Evolutionary conservation across 2,113 vertebrate genomes (phyloP).

Genomic region (Spea bombifrons): DNA sequence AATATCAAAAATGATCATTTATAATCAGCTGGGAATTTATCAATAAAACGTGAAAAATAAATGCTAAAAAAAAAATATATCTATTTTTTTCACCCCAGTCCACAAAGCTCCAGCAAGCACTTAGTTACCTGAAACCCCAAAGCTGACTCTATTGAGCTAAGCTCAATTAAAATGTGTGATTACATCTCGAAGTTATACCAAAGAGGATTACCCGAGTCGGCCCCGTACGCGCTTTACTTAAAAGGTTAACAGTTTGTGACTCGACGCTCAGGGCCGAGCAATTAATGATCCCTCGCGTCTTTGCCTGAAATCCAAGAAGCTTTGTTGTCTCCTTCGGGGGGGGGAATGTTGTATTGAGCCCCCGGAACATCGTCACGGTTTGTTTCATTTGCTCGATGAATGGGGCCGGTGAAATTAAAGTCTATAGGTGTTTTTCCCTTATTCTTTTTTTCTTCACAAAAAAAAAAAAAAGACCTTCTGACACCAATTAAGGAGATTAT

Average conservation of each 20-base stretch:
- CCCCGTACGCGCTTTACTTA: constrained; percentile 68
- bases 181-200: constrained; percentile 62
- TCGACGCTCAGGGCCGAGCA: constrained; percentile 65
- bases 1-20: too few relatives aligned
- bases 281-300: constrained; percentile 70
- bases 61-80: too few relatives aligned
- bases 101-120: too few relatives aligned
- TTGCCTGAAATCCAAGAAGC: constrained; percentile 68
- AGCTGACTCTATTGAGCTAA: neutral
- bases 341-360: constrained; percentile 72
- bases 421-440: constrained; percentile 86
- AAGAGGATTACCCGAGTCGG: constrained; percentile 70
- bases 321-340: constrained; percentile 71
- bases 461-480: constrained; percentile 71
- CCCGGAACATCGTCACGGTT: constrained; percentile 73
- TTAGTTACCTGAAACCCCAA: too few relatives aligned
- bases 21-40: too few relatives aligned
- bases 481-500: constrained; percentile 99
- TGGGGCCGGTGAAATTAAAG: constrained; percentile 78
- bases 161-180: constrained; percentile 67
- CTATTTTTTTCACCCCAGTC: too few relatives aligned
- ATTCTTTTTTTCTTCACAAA: constrained; percentile 39
- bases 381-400: constrained; percentile 76
- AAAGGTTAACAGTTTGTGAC: constrained; percentile 78
- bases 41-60: too few relatives aligned